phyloP scores from a whole-genome alignment of 2,797 vertebrate genomes.

The Pipistrellus nathusii region DNA sequence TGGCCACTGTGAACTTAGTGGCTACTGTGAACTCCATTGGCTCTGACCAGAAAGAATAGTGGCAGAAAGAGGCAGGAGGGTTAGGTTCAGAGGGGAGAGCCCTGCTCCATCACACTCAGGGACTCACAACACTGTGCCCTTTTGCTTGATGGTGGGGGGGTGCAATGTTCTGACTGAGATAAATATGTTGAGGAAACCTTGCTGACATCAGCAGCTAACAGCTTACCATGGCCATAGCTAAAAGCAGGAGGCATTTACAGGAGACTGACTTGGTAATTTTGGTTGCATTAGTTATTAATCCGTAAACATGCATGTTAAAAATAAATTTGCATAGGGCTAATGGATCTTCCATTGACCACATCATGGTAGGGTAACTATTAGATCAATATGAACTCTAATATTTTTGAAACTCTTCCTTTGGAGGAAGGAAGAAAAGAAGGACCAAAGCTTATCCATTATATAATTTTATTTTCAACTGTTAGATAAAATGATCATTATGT shows the following conservation, averaged over 20 bases:
- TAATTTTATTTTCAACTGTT: neutral
- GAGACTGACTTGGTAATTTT: neutral
- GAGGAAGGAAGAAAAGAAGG: neutral
- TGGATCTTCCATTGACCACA: neutral
- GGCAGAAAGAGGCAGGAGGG: neutral
- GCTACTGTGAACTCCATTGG: neutral
- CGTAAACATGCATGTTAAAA: neutral
- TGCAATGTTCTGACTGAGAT: neutral
- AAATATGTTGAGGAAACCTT: conserved; percentile 26
- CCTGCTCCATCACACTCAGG: neutral
- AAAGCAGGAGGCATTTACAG: neutral
- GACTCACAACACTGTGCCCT: neutral
- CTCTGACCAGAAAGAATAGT: conserved; percentile 10
- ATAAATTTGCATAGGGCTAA: neutral
- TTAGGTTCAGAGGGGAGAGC: neutral
- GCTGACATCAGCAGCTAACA: conserved; percentile 10
- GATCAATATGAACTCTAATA: neutral
- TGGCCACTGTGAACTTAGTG: neutral
- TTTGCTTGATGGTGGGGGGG: neutral
- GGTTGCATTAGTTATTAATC: conserved; percentile 2
- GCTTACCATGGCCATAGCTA: neutral
- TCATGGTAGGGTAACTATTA: neutral
- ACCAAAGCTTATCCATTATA: neutral
- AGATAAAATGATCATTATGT: neutral
- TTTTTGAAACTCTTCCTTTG: neutral